A percentile compares a stretch with the other conserved stretches of the same genome.
phyloP scores from a whole-genome alignment of 2,797 vertebrate genomes.

The Crax fasciolata region DNA sequence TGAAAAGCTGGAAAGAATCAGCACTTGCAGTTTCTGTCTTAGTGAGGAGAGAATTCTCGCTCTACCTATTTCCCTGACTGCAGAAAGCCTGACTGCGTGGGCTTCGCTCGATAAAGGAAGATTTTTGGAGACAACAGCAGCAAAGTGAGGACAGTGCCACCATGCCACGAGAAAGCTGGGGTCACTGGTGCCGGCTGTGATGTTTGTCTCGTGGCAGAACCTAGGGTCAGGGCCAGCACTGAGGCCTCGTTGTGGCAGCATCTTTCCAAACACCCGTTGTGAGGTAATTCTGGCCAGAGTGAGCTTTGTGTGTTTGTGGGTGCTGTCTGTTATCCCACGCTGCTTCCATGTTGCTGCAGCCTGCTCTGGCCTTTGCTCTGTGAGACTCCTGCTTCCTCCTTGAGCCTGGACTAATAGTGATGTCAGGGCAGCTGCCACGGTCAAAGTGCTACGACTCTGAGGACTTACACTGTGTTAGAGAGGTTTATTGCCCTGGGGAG shows the following conservation, averaged over 20 bases:
- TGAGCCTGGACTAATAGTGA: not conserved
- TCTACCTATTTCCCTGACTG: not conserved
- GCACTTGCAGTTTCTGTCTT: slow-evolving; percentile 43
- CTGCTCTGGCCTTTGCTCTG: not conserved
- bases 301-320: not conserved
- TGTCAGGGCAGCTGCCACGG: not conserved
- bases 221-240: not conserved
- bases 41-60: not conserved
- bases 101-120: not conserved
- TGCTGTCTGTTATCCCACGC: fast-evolving
- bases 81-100: not conserved
- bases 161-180: not conserved
- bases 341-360: not conserved
- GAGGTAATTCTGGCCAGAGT: not conserved
- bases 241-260: not conserved
- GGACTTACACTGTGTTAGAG: not conserved
- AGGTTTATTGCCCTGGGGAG: not conserved
- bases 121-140: not conserved
- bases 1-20: slow-evolving; percentile 59
- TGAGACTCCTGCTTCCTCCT: not conserved
- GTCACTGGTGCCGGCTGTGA: not conserved
- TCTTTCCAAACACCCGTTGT: not conserved
- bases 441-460: not conserved
- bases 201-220: fast-evolving
- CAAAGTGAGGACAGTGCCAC: fast-evolving